These are phyloP conservation scores for Anisognathus igniventris DNA, from an alignment of 2,797 vertebrate species.

Conservation along the genomic window DNA sequence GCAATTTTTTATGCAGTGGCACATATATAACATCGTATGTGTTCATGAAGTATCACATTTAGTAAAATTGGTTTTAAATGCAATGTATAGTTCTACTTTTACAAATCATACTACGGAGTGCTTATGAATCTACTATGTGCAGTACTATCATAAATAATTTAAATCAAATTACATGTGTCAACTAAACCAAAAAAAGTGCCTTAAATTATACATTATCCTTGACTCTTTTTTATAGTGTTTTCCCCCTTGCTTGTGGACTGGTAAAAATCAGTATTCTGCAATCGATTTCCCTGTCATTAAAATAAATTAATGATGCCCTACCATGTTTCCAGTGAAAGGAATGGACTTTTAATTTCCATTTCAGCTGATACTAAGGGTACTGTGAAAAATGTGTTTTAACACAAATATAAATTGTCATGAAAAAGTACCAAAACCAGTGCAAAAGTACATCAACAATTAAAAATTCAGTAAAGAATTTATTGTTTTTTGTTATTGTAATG, in stretches of 20 bases:
- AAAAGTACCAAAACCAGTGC: not conserved
- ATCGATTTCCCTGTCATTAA: not conserved
- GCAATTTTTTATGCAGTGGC: not conserved
- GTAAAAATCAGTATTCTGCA: not conserved
- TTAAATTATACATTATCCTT: not conserved
- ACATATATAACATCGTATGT: not conserved
- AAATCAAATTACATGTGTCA: constrained; percentile 42
- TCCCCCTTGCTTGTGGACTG: not conserved
- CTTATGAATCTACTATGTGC: not conserved
- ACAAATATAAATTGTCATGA: not conserved
- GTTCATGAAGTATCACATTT: not conserved
- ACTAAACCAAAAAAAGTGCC: not conserved
- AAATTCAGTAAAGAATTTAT: rapidly evolving
- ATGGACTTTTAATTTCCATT: not conserved
- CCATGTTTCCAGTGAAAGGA: not conserved
- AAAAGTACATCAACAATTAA: not conserved
- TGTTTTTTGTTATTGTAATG: not conserved
- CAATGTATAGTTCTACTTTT: not conserved
- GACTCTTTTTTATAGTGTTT: not conserved
- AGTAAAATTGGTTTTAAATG: not conserved
- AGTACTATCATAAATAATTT: constrained; percentile 26
- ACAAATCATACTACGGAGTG: not conserved
- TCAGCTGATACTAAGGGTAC: not conserved
- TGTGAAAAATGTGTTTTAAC: not conserved
- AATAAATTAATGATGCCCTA: not conserved